phyloP scores from a whole-genome alignment of 2,113 vertebrate genomes.

The cat (Felis catus) region DNA sequence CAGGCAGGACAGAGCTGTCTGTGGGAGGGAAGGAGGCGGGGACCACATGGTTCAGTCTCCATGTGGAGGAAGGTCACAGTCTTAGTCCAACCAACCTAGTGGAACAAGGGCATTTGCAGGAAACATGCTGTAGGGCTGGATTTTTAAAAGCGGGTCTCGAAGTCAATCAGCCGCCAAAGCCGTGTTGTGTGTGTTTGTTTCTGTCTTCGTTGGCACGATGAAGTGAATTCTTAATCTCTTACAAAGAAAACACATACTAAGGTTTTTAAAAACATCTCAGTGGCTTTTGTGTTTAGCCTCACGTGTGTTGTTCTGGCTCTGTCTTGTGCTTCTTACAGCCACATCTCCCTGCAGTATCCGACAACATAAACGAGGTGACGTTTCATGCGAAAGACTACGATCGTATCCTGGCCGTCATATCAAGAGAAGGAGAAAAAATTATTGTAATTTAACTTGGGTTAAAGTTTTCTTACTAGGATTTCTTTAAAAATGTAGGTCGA shows the following conservation, averaged over 20 bases:
- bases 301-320: background rate
- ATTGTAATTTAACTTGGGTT: conserved; percentile 79
- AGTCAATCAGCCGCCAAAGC: background rate
- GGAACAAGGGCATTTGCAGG: background rate
- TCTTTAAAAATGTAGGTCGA: background rate
- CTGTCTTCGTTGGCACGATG: background rate
- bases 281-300: background rate
- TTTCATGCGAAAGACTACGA: conserved; percentile 92
- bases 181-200: background rate
- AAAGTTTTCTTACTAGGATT: conserved; percentile 24
- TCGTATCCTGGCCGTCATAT: conserved; percentile 88
- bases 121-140: background rate
- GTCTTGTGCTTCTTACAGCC: conserved; percentile 81
- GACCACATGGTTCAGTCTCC: background rate
- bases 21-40: background rate
- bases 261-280: background rate
- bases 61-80: background rate
- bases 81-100: background rate
- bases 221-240: background rate
- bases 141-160: background rate
- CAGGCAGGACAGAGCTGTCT: background rate
- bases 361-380: conserved; percentile 91
- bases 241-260: background rate
- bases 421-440: conserved; percentile 93
- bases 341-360: conserved; percentile 91